Conservation (phyloP, 2,113 vertebrate genomes). For the Thryonomys swinderianus region DNA sequence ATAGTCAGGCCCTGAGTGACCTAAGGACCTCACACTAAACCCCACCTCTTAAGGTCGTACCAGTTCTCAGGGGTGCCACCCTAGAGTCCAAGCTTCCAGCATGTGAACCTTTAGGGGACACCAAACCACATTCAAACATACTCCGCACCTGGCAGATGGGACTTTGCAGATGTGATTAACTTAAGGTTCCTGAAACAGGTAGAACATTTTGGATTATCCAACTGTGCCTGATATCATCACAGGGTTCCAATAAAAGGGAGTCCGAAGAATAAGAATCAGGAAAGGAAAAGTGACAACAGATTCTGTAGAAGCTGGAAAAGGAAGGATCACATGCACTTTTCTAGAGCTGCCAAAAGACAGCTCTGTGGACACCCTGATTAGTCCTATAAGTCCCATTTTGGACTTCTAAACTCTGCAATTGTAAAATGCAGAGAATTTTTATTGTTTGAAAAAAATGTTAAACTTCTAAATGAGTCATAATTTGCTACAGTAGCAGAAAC, state of each 20-base stretch:
- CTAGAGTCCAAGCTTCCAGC: neutral
- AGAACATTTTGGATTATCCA: neutral
- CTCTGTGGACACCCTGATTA: neutral
- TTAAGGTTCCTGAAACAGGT: neutral
- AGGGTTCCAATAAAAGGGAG: neutral
- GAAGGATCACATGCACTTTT: neutral
- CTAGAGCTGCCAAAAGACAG: neutral
- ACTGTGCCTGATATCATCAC: neutral
- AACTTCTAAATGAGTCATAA: neutral
- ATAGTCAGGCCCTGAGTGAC: neutral
- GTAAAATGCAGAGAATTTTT: neutral
- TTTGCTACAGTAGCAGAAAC: slow-evolving; percentile 8
- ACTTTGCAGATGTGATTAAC: neutral
- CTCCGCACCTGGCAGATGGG: neutral
- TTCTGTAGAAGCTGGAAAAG: neutral
- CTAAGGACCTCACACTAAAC: neutral
- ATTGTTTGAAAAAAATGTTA: neutral
- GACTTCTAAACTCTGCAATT: neutral
- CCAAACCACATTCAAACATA: neutral
- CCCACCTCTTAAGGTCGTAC: neutral
- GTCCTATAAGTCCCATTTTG: neutral
- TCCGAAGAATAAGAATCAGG: neutral
- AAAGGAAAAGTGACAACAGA: neutral
- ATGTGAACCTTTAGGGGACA: neutral
- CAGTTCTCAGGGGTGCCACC: neutral